These are phyloP conservation scores for Stomatorhinus ivindoensis DNA, from an alignment of 2,113 vertebrate species.

Conservation along the genomic window DNA sequence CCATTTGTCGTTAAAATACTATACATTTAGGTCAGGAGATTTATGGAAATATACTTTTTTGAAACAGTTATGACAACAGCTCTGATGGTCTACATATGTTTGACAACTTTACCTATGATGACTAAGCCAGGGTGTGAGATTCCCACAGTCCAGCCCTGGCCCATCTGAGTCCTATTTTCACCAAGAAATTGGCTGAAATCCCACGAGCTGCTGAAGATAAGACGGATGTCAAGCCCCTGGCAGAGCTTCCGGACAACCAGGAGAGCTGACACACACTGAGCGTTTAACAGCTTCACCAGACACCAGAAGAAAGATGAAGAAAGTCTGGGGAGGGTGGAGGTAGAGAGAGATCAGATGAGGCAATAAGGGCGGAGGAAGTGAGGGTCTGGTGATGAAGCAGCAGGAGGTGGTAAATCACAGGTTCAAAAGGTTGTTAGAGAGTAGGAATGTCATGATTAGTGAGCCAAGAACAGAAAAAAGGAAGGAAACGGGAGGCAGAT, in stretches of 20 bases:
- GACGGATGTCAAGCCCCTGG: background rate
- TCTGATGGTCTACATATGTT: background rate
- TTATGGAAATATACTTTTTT: background rate
- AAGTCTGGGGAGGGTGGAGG: background rate
- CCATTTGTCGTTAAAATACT: background rate
- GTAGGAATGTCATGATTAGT: background rate
- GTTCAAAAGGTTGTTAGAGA: background rate
- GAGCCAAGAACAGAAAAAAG: background rate
- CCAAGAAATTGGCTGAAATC: background rate
- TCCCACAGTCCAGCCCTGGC: background rate
- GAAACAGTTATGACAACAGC: background rate
- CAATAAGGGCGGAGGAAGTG: background rate
- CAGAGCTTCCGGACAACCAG: background rate
- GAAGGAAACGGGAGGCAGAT: background rate
- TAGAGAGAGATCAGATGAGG: background rate
- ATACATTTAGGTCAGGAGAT: background rate
- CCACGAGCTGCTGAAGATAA: background rate
- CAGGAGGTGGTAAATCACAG: background rate
- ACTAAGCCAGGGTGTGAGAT: background rate
- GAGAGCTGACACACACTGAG: background rate
- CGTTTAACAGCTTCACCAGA: background rate
- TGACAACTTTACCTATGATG: background rate
- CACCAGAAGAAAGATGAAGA: background rate
- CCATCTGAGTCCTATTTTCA: conserved; percentile 15
- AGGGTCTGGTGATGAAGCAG: background rate